Evolutionary conservation across 2,113 vertebrate genomes (phyloP).

Genomic region (Pteruthius melanotis): DNA sequence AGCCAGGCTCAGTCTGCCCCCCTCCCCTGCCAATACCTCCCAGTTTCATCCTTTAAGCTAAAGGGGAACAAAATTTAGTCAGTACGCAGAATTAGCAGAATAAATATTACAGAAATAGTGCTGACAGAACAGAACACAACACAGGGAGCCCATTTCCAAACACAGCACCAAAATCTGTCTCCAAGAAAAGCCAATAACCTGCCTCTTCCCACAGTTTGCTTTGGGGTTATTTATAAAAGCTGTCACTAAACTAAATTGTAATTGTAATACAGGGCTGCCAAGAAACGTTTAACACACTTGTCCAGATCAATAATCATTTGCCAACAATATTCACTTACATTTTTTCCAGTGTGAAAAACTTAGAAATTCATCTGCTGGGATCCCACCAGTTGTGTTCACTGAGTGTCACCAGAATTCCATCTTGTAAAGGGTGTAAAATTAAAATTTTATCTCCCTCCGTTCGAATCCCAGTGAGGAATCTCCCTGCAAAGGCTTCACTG

Average conservation of each 20-base stretch:
- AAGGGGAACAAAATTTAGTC: not conserved
- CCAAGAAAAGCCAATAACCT: constrained; percentile 1
- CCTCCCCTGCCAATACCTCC: not conserved
- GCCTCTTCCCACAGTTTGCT: constrained; percentile 64
- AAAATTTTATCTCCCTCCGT: not conserved
- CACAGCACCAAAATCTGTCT: constrained; percentile 13
- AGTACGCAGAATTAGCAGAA: not conserved
- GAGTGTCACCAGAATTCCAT: constrained; percentile 14
- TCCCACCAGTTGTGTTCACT: not conserved
- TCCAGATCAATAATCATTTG: constrained; percentile 76
- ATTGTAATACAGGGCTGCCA: constrained; percentile 67
- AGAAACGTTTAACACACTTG: constrained; percentile 72
- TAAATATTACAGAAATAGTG: not conserved
- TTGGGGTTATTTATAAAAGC: constrained; percentile 74
- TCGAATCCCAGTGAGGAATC: not conserved
- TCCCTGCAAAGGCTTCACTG: not conserved
- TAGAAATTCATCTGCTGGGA: constrained; percentile 51
- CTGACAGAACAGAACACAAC: not conserved
- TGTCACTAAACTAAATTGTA: constrained; percentile 70
- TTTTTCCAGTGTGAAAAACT: constrained; percentile 62
- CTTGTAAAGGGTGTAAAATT: not conserved
- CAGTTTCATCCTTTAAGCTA: not conserved
- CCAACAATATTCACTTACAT: constrained; percentile 71
- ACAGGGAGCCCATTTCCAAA: not conserved
- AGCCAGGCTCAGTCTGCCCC: not conserved